Percentiles rank a stretch among this genome's conserved stretches.
Evolutionary conservation across 2,888 invertebrate genomes (phyloP).

Genomic region (Amphipoea lucens): DNA sequence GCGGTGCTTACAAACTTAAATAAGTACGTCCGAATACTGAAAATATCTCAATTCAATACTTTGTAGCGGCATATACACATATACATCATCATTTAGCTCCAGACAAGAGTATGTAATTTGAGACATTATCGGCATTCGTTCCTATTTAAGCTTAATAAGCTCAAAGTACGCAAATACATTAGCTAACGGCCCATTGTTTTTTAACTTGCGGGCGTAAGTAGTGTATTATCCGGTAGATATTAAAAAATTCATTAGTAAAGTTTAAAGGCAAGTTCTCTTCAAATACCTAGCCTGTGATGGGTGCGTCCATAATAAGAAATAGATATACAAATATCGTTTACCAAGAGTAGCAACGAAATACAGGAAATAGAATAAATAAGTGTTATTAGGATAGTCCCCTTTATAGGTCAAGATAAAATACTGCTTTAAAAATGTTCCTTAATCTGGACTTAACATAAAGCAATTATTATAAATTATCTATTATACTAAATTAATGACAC

Average conservation of each 20-base stretch:
- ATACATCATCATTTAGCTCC: not conserved
- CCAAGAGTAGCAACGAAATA: constrained; percentile 9
- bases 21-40: constrained; percentile 10
- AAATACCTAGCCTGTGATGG: constrained; percentile 2
- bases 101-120: not conserved
- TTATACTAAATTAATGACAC: constrained; percentile 38
- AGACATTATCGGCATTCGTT: not conserved
- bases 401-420: constrained; percentile 25
- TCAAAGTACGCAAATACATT: not conserved
- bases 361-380: constrained; percentile 7
- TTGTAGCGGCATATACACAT: not conserved
- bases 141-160: constrained; percentile 8
- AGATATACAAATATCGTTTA: constrained; percentile 7
- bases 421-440: constrained; percentile 16
- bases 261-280: not conserved
- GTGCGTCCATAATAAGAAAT: constrained; percentile 16
- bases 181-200: not conserved
- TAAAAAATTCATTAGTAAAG: not conserved
- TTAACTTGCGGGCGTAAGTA: not conserved
- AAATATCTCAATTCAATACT: constrained; percentile 12
- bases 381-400: not conserved
- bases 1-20: constrained; percentile 11
- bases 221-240: not conserved
- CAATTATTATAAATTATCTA: constrained; percentile 8
- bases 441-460: constrained; percentile 19